Conservation (phyloP, 2,797 vertebrate genomes). For the Silurus lanzhouensis region DNA sequence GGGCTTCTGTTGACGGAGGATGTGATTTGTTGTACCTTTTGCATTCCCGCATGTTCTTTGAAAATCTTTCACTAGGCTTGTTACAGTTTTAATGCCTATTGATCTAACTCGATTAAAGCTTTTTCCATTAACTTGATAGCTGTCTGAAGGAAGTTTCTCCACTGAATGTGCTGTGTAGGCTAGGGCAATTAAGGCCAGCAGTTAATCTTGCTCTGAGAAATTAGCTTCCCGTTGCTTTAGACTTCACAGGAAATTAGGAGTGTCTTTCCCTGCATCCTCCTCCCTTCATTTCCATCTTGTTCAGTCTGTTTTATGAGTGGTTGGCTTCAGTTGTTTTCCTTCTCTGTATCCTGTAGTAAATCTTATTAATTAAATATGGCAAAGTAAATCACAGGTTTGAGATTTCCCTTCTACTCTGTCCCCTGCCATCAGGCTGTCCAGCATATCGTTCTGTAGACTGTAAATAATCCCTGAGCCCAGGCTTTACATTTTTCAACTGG, state of each 20-base stretch:
- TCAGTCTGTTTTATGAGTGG: constrained; percentile 46
- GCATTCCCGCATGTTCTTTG: background rate
- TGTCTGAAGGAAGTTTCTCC: constrained; percentile 19
- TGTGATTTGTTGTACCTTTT: constrained; percentile 3
- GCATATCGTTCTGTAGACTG: constrained; percentile 31
- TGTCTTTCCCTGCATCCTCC: constrained; percentile 41
- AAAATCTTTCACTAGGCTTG: constrained; percentile 15
- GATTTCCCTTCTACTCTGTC: background rate
- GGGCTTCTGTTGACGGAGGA: background rate
- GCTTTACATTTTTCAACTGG: constrained; percentile 32
- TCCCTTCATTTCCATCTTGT: constrained; percentile 9
- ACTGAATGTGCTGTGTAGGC: constrained; percentile 3
- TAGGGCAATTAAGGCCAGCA: constrained; percentile 3
- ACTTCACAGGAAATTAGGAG: constrained; percentile 31
- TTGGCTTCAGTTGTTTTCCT: constrained; percentile 44
- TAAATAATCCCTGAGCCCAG: constrained; percentile 50
- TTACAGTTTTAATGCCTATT: constrained; percentile 23
- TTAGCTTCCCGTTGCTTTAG: constrained; percentile 10
- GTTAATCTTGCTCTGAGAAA: constrained; percentile 26
- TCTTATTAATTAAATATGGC: constrained; percentile 58
- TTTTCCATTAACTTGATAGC: constrained; percentile 17
- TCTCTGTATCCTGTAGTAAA: constrained; percentile 55
- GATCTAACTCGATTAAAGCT: constrained; percentile 17
- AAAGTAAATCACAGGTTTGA: constrained; percentile 51
- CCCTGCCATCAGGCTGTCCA: constrained; percentile 36